Conservation (phyloP, 2,888 invertebrate species). For the Pteria penguin region DNA sequence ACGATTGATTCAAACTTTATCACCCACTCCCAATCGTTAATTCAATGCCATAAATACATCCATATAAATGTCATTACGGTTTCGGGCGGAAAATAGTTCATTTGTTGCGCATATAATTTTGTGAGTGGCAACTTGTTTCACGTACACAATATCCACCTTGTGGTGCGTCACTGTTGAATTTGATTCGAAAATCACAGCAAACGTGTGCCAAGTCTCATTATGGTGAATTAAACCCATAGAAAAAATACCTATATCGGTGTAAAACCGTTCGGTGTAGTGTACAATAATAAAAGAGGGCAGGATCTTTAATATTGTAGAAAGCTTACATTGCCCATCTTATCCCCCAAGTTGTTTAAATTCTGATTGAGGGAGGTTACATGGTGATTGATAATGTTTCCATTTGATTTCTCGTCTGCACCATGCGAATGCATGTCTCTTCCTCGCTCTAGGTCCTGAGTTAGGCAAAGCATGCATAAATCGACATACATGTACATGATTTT, state of each 20-base stretch:
- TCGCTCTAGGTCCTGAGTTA: background rate
- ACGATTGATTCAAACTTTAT: too few species aligned
- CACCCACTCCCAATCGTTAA: too few species aligned
- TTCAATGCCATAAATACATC: too few species aligned
- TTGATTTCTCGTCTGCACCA: background rate
- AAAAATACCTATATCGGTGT: background rate
- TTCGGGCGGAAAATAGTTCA: too few species aligned
- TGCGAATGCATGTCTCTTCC: background rate
- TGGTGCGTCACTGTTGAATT: too few species aligned
- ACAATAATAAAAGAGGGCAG: background rate
- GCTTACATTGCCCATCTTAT: background rate
- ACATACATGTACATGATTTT: background rate
- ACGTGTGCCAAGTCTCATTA: background rate
- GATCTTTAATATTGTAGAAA: background rate
- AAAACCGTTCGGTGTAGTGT: background rate
- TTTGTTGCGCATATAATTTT: too few species aligned
- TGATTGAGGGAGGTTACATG: background rate
- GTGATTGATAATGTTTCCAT: background rate
- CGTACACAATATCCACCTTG: too few species aligned
- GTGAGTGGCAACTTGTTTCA: too few species aligned
- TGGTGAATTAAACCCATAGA: background rate
- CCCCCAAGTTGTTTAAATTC: background rate
- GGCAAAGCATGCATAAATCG: background rate
- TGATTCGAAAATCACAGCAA: too few species aligned
- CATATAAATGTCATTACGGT: too few species aligned